Evolutionary conservation across 2,797 vertebrate genomes (phyloP), one percentile per base, ranked within the genome.

Genomic region (Odontamblyopus rebecca): DNA sequence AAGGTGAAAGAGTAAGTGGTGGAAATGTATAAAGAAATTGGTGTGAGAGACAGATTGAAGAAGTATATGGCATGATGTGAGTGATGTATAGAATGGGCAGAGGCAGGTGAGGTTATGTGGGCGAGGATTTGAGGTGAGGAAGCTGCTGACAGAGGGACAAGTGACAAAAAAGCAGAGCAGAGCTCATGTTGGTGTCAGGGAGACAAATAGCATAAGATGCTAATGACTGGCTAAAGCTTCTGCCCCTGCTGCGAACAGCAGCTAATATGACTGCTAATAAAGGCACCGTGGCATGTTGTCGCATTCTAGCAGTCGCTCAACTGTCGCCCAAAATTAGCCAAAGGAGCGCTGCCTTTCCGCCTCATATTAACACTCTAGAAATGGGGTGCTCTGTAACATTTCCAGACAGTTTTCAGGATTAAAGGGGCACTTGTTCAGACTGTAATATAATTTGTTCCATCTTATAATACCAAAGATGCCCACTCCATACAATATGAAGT

Each of bases 221-320:
- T 92, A 91, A 93, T 92, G 89, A 92, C 86, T 62, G 87, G 89
- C 92, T 92, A 87, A 90, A 92, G 88, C 89, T 86, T 79, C 76
- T 76, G 83, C 86, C 88, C 91, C 91, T 30, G 89, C 90, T 85
- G 90, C 77, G 92, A 91, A 89, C 84, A 89, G 84, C 82, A 83
- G 67, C 84, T 90, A 92, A 93, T 90, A 85, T 89, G 89, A 91
- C 87, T 85, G 87, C 91, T 89, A 90, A 93, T 90, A 87, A 92
- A 91, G 88, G 88, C 85, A 35, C 79, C 75, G 74, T 86, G 83
- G 77, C 79, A 88, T 32, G 75, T 82, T 72, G 81, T 82, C 79
- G 82, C 86, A 89, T 91, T 90, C 85, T 86, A 82, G 80, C 86
- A 88, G 85, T 88, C 89, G 76, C 88, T 92, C 87, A 91, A 71